Evolutionary conservation across 2,888 invertebrate species (phyloP).

Genomic region (Caenorhabditis zanzibari): DNA sequence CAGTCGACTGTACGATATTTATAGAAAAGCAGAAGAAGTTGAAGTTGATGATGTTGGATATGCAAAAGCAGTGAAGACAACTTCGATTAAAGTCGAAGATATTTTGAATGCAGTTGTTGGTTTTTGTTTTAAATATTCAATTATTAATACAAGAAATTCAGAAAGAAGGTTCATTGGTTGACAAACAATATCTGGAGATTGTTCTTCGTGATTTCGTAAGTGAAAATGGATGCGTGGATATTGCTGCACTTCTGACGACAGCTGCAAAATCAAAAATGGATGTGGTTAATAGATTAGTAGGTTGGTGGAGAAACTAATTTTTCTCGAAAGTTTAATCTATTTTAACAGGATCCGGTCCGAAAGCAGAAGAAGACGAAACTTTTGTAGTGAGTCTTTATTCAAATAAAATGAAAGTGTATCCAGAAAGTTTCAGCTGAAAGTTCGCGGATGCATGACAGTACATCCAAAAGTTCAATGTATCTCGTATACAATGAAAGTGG

Average conservation of each 20-base stretch:
- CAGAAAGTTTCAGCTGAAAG: conserved; percentile 15
- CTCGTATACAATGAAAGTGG: conserved; percentile 33
- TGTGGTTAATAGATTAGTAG: conserved; percentile 29
- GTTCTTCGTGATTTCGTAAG: conserved; percentile 30
- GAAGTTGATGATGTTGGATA: conserved; percentile 33
- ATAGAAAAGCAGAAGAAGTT: conserved; percentile 40
- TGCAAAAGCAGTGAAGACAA: conserved; percentile 35
- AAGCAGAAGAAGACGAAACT: conserved; percentile 25
- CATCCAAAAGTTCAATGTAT: conserved; percentile 51
- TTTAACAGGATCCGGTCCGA: conserved; percentile 4
- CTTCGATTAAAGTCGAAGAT: conserved; percentile 25
- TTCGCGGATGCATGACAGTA: conserved; percentile 51
- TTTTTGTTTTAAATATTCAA: too few species aligned
- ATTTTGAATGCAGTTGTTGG: conserved; percentile 41
- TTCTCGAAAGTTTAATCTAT: neutral
- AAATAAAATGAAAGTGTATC: too few species aligned
- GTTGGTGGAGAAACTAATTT: neutral
- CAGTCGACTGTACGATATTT: conserved; percentile 57
- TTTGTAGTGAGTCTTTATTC: conserved; percentile 1
- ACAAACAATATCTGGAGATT: conserved; percentile 48
- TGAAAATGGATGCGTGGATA: conserved; percentile 43
- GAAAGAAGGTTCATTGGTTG: conserved; percentile 41
- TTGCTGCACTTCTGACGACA: conserved; percentile 26
- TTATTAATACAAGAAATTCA: too few species aligned
- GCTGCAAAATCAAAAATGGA: conserved; percentile 15